Evolutionary conservation across 2,113 vertebrate species (phyloP).

Genomic region (Tragelaphus strepsiceros): DNA sequence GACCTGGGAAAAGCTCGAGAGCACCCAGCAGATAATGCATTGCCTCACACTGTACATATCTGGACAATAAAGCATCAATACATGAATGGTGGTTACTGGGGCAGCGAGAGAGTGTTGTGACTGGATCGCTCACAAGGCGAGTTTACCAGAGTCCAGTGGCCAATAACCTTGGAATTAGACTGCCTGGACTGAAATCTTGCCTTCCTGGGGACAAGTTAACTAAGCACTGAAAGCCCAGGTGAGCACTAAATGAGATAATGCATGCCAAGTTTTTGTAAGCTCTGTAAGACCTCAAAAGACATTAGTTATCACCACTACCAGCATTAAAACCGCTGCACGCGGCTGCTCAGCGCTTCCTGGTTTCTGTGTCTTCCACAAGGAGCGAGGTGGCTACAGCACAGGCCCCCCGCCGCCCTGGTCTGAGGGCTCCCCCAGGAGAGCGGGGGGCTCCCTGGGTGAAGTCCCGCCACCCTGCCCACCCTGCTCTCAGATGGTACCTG

Average conservation of each 20-base stretch:
- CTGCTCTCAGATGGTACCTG: constrained; percentile 80
- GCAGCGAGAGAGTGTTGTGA: rapidly evolving
- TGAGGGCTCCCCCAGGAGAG: background rate
- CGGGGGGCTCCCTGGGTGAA: background rate
- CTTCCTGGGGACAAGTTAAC: background rate
- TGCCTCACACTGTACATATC: too few species aligned
- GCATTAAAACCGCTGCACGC: too few species aligned
- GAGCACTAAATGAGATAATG: background rate
- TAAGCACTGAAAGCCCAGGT: background rate
- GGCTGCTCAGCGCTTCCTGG: background rate
- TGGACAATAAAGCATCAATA: background rate
- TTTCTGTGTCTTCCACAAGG: background rate
- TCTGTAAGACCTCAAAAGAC: background rate
- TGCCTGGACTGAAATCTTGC: background rate
- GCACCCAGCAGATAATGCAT: background rate
- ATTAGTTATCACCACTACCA: background rate
- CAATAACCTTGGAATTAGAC: background rate
- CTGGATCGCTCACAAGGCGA: background rate
- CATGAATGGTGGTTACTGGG: rapidly evolving
- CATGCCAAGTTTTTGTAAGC: background rate
- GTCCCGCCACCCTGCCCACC: background rate
- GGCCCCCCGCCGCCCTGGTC: background rate
- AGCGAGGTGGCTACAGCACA: rapidly evolving
- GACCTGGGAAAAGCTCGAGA: background rate
- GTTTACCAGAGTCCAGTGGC: background rate